Evolutionary conservation across 1,140 invertebrate species (phyloP), one percentile per base, ranked within the genome.

Genomic region (Luehdorfia chinensis): DNA sequence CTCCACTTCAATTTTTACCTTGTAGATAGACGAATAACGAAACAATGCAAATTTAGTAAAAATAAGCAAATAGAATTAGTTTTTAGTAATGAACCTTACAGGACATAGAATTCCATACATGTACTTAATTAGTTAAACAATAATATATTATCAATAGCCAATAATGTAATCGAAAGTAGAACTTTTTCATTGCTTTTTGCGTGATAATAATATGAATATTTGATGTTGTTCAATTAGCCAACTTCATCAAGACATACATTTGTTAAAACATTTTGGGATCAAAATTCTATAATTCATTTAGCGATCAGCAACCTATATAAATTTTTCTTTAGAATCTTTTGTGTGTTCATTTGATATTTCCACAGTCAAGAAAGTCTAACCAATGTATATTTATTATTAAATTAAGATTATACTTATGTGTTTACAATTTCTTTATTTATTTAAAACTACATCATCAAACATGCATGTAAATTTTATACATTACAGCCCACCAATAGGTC

Each of bases 101-200:
- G 23, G 18, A 16, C 15, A 25, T 36, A 16, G 37, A 36, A 61
- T 56, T 62, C 56, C 66, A 66, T 54, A 60, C 46, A 60, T 73
- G 74, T 77, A 77, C 74, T 77, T 77, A 77, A 77, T 54, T 71
- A 73, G 59, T 51, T 15, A 69, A 60, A 47, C 27, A 67, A 69
- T 69, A 73, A 60, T n/a, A n/a, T n/a, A n/a, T 59, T 65, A 21
- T 61, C 67, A 62, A 76, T 72, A 74, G 64, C 59, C 56, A 57
- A 66, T 69, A 62, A 65, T 30, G 12, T 21, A 21, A 3, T 21
- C 19, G 8, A 11, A 4, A 27, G 23, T 31, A 31, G 28, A 3
- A 21, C 2, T 21, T 43, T 48, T 54, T 37, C 23, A 39, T 59
- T 64, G 59, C 53, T 60, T 72, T 60, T 55, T 50, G 51, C 58